Percentiles rank a stretch among this genome's conserved stretches.
Conservation (phyloP, 2,797 vertebrate genomes). For the Falco naumanni region DNA sequence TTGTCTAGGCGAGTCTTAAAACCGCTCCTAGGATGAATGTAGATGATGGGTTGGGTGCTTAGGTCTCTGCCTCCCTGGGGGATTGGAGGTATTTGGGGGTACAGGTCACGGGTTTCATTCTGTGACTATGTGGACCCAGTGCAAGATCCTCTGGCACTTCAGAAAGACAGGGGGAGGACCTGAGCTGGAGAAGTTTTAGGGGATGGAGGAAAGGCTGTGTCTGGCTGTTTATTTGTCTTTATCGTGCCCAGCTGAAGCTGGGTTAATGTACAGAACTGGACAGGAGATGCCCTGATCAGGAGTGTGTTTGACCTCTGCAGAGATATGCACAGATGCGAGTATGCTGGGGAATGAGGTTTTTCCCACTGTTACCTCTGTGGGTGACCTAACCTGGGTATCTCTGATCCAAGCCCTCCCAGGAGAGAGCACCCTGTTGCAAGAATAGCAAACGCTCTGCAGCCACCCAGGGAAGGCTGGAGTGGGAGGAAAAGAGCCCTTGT, state of each 20-base stretch:
- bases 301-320: neutral
- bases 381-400: neutral
- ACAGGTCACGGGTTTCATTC: neutral
- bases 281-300: neutral
- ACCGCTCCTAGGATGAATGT: neutral
- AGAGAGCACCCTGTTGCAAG: neutral
- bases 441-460: neutral
- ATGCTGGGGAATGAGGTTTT: neutral
- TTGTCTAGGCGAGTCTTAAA: neutral
- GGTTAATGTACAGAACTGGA: neutral
- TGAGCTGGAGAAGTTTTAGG: neutral
- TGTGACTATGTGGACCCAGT: neutral
- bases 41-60: neutral
- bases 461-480: neutral
- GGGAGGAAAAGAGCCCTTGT: constrained; percentile 10
- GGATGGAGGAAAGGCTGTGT: neutral
- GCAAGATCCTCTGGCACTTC: neutral
- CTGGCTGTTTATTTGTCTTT: neutral
- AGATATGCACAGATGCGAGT: neutral
- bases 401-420: neutral
- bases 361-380: neutral
- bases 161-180: neutral
- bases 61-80: neutral
- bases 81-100: neutral
- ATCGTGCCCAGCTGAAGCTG: neutral